Evolutionary conservation across 2,797 vertebrate genomes (phyloP), one percentile per base, ranked within the genome.

Genomic region (Sebastes vulpes): DNA sequence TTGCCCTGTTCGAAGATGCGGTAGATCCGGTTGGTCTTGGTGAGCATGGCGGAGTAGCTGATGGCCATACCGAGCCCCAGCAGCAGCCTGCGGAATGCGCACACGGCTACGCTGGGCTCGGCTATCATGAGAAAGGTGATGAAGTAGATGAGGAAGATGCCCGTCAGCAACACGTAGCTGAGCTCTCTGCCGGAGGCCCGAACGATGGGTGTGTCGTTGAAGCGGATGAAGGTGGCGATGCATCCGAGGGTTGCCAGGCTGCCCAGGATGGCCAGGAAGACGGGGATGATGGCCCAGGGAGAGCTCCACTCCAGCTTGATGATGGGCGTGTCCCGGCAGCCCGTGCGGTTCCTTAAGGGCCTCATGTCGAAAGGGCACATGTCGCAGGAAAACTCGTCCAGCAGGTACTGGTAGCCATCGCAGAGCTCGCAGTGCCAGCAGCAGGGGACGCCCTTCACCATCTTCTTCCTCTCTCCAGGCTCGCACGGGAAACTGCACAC

Each of bases 1-100:
- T 99, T 99, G 90, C 98, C 98, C 95, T 99, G 97, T 92, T 99
- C 98, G 1, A 99, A 99, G 95, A 99, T 99, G 70, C 98, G 98
- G 93, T 99, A 99, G 91, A 99, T 99, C 58, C 98, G 97, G 93
- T 99, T 99, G 87, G 98, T 99, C 95, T 99, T 99, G 89, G 98
- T 99, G 82, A 99, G 97, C 95, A 99, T 97, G 54, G 98, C 98
- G 0, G 98, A 95, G 1, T 99, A 98, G 95, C 97, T 99, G 95
- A 99, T 97, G 94, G 97, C 97, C 98, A 99, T 99, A 80, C 98
- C 98, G 0, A 99, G 96, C 6, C 98, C 98, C 16, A 99, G 95
- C 84, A 98, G 92, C 56, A 99, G 93, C 1, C 98, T 69, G 5
- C 97, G 95, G 18, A 97, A 90, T 0, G 97, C 96, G 0, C 98